Percentiles rank a stretch among this genome's conserved stretches.
Evolutionary conservation across 2,888 invertebrate genomes (phyloP).

Genomic region (Blastobasis lacticolella): DNA sequence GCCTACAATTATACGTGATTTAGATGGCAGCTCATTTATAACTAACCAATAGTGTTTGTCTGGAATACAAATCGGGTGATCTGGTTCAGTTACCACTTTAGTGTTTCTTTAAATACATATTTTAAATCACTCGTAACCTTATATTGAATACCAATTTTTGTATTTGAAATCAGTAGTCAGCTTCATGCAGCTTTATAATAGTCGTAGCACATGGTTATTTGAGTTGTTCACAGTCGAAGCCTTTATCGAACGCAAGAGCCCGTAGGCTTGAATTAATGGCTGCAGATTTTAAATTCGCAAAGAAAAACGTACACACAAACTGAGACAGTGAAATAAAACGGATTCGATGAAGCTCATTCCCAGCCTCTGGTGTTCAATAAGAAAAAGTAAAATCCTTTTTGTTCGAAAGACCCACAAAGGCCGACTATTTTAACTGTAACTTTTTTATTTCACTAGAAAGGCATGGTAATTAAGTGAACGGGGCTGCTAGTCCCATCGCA

Average conservation of each 20-base stretch:
- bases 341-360: constrained; percentile 18
- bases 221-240: too few species aligned
- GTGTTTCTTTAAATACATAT: too few species aligned
- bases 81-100: too few species aligned
- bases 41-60: constrained; percentile 43
- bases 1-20: constrained; percentile 60
- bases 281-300: too few species aligned
- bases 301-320: too few species aligned
- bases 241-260: too few species aligned
- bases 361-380: constrained; percentile 19
- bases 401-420: constrained; percentile 33
- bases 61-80: not conserved
- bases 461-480: constrained; percentile 54
- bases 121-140: too few species aligned
- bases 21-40: constrained; percentile 61
- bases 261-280: too few species aligned
- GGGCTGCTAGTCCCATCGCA: constrained; percentile 37
- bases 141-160: too few species aligned
- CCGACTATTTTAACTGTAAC: constrained; percentile 30
- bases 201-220: too few species aligned
- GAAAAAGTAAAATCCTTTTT: constrained; percentile 20
- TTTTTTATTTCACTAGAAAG: constrained; percentile 46
- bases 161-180: too few species aligned
- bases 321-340: constrained; percentile 1
- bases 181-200: too few species aligned